A percentile compares a stretch with the other conserved stretches of the same genome.
Evolutionary conservation across 2,888 invertebrate genomes (phyloP).

Genomic region (Apotomis betuletana): DNA sequence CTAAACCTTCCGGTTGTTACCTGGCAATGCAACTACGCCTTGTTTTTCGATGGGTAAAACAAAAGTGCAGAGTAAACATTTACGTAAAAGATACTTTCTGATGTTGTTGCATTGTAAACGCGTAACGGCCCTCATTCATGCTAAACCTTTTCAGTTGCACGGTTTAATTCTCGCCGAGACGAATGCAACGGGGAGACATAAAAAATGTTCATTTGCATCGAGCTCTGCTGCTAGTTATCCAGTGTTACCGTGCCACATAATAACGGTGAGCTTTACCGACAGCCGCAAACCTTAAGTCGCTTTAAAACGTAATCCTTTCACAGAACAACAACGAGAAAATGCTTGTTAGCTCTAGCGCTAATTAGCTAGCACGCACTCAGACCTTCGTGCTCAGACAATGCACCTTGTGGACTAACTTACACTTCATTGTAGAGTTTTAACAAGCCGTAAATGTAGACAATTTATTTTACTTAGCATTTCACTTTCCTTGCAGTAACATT

Average conservation of each 20-base stretch:
- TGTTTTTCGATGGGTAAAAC: constrained; percentile 49
- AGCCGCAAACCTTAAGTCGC: constrained; percentile 58
- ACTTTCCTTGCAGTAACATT: constrained; percentile 13
- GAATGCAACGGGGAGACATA: constrained; percentile 68
- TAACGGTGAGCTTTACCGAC: constrained; percentile 70
- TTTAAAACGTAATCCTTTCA: constrained; percentile 65
- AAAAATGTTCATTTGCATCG: constrained; percentile 78
- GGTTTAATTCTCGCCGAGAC: constrained; percentile 74
- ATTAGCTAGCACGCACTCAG: constrained; percentile 56
- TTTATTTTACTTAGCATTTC: constrained; percentile 9
- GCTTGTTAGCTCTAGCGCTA: constrained; percentile 56
- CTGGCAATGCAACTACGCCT: constrained; percentile 8
- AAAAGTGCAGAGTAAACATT: constrained; percentile 70
- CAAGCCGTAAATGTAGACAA: constrained; percentile 16
- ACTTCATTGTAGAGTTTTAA: constrained; percentile 21
- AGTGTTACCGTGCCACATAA: constrained; percentile 72
- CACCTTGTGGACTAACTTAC: constrained; percentile 9
- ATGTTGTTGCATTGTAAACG: constrained; percentile 75
- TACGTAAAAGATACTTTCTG: constrained; percentile 70
- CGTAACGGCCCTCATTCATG: constrained; percentile 72
- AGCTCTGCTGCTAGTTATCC: constrained; percentile 71
- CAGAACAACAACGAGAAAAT: constrained; percentile 59
- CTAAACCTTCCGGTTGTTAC: neutral
- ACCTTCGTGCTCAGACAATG: constrained; percentile 32
- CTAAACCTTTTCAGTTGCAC: constrained; percentile 77